Evolutionary conservation across 2,113 vertebrate genomes (phyloP).

Genomic region (Prunella fulvescens): DNA sequence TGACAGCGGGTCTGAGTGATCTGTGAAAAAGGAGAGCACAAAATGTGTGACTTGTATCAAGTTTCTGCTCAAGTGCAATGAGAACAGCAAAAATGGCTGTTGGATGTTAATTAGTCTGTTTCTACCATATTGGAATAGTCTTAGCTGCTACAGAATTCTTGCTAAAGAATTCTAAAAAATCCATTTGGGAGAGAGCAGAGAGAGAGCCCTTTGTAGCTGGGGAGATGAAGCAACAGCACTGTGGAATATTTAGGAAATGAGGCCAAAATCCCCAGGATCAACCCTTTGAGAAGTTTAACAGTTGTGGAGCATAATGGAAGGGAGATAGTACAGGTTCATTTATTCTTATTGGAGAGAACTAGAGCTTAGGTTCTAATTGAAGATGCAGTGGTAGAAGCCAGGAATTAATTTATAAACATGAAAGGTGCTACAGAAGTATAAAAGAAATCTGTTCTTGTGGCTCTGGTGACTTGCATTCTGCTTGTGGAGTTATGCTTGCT

Average conservation of each 20-base stretch:
- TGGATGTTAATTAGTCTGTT: neutral
- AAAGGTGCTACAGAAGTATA: neutral
- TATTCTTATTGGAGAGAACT: neutral
- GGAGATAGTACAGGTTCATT: neutral
- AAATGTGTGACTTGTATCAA: neutral
- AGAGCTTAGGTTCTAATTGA: neutral
- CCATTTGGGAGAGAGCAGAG: neutral
- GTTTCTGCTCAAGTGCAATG: neutral
- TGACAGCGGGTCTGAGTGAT: neutral
- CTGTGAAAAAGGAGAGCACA: neutral
- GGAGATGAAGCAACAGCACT: neutral
- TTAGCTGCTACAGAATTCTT: neutral
- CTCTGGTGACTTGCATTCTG: neutral
- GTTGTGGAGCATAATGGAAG: neutral
- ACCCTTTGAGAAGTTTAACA: neutral
- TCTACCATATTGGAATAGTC: neutral
- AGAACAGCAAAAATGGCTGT: neutral
- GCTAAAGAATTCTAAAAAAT: neutral
- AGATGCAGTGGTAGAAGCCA: neutral
- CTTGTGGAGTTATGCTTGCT: neutral
- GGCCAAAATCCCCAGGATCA: neutral
- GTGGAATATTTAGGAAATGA: neutral
- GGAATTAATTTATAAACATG: neutral
- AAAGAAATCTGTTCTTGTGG: neutral
- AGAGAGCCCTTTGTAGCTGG: neutral